Evolutionary conservation across 2,888 invertebrate genomes (phyloP).

Genomic region (Nymphalis urticae): DNA sequence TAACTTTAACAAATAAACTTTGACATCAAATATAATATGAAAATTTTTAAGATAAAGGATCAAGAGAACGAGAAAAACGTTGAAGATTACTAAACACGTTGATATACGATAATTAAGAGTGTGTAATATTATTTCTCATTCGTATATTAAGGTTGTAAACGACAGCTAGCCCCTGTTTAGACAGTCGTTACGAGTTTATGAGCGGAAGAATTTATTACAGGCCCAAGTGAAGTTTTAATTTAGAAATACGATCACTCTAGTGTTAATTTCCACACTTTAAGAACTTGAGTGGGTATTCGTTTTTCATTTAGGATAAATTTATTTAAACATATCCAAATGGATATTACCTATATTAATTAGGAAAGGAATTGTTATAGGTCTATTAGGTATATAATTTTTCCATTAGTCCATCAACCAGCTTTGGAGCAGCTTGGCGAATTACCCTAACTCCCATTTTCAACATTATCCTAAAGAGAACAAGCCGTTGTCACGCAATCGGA

Average conservation of each 20-base stretch:
- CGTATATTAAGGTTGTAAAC: conserved; percentile 67
- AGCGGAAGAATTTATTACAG: conserved; percentile 72
- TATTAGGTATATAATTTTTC: no score
- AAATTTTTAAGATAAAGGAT: not conserved
- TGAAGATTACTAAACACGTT: not conserved
- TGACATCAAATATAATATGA: not conserved
- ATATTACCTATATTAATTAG: not conserved
- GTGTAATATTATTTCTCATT: conserved; percentile 56
- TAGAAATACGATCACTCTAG: conserved; percentile 70
- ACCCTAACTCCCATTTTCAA: no score
- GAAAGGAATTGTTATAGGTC: no score
- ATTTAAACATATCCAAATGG: not conserved
- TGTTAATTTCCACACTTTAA: conserved; percentile 71
- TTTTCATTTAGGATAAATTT: conserved; percentile 10
- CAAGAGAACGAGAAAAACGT: no score
- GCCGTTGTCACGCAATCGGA: no score
- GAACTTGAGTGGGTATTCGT: conserved; percentile 34
- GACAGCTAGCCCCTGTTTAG: conserved; percentile 77
- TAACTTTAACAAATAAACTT: conserved; percentile 37
- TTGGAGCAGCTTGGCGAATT: no score
- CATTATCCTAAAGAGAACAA: no score
- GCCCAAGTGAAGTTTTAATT: conserved; percentile 69
- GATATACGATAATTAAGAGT: conserved; percentile 44
- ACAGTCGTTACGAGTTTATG: conserved; percentile 77
- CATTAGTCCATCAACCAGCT: no score